These are phyloP conservation scores for Teleiodes luculella DNA, from an alignment of 2,888 invertebrate genomes.

Conservation along the genomic window DNA sequence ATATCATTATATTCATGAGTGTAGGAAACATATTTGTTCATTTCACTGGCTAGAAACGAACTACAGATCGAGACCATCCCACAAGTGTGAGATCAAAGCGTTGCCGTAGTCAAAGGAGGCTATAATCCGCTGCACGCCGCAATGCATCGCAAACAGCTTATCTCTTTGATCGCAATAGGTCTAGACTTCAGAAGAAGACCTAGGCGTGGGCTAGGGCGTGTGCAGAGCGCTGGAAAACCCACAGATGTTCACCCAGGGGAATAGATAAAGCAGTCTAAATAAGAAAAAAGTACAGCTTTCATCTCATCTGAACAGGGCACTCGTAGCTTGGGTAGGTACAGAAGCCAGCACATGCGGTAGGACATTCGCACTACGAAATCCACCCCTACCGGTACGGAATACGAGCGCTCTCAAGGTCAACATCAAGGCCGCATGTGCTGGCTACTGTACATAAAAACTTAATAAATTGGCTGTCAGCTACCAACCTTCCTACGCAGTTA, in stretches of 20 bases:
- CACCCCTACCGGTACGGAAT: too few relatives aligned
- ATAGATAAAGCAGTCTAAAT: slow-evolving; percentile 1
- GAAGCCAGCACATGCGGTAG: too few relatives aligned
- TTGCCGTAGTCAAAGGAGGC: neutral
- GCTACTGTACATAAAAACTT: too few relatives aligned
- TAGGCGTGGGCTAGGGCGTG: neutral
- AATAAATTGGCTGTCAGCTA: too few relatives aligned
- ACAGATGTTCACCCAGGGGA: neutral
- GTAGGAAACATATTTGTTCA: neutral
- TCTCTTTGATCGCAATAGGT: slow-evolving; percentile 1
- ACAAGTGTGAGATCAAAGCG: slow-evolving; percentile 1
- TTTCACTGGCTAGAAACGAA: neutral
- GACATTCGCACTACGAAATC: too few relatives aligned
- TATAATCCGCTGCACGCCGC: slow-evolving; percentile 1
- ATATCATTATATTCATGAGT: too few relatives aligned
- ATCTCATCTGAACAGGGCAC: neutral
- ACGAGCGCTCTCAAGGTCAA: too few relatives aligned
- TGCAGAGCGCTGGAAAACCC: neutral
- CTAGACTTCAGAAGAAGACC: neutral
- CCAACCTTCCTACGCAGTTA: too few relatives aligned
- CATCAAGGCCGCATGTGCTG: too few relatives aligned
- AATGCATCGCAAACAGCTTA: neutral
- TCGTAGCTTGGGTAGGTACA: too few relatives aligned
- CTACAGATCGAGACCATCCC: neutral
- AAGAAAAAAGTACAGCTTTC: neutral